phyloP scores from a whole-genome alignment of 2,113 vertebrate genomes.

The Laticauda laticaudata region DNA sequence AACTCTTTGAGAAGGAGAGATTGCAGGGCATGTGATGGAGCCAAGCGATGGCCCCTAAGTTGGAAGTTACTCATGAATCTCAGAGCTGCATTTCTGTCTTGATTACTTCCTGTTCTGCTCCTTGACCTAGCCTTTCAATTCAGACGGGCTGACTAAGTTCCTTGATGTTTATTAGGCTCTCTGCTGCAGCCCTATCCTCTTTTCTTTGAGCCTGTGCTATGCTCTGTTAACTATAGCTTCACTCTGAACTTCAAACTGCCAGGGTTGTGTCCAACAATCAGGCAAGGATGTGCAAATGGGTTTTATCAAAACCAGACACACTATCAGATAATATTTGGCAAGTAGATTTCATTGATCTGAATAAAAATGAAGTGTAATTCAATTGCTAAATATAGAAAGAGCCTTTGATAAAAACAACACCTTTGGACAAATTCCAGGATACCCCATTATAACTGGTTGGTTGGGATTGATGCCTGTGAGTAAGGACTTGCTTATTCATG shows the following conservation, averaged over 20 bases:
- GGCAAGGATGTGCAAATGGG: neutral
- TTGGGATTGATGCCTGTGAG: neutral
- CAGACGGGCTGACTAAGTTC: neutral
- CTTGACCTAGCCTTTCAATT: neutral
- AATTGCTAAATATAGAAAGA: neutral
- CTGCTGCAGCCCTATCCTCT: neutral
- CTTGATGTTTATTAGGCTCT: neutral
- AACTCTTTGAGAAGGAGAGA: neutral
- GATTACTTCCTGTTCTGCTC: neutral
- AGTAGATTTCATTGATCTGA: neutral
- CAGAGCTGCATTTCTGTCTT: neutral
- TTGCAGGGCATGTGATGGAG: neutral
- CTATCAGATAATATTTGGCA: neutral
- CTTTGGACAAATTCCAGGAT: neutral
- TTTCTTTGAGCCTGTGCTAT: neutral
- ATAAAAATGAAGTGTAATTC: neutral
- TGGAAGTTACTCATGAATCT: neutral
- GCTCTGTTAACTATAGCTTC: neutral
- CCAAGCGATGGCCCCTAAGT: neutral
- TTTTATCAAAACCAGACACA: neutral
- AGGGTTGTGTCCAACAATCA: neutral
- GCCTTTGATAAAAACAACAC: neutral
- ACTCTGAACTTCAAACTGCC: neutral
- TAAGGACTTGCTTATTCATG: neutral
- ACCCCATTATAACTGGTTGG: neutral